These are phyloP conservation scores for Rhinatrema bivittatum DNA, from an alignment of 2,797 vertebrate genomes.

Conservation along the genomic window DNA sequence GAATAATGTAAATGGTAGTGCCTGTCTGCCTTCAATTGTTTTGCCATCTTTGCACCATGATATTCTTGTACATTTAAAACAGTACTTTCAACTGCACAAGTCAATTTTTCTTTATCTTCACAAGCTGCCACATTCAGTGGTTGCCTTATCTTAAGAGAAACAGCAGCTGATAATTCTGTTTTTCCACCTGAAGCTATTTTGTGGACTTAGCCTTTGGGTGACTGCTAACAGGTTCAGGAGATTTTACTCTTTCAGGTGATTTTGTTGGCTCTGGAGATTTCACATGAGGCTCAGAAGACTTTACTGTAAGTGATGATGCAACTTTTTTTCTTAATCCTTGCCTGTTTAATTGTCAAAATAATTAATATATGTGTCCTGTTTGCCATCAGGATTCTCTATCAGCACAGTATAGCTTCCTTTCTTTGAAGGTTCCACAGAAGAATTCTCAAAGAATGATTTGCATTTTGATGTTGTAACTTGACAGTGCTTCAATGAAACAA, in stretches of 20 bases:
- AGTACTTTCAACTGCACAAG: slow-evolving; percentile 80
- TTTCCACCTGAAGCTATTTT: slow-evolving; percentile 58
- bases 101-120: slow-evolving; percentile 76
- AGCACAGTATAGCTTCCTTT: slow-evolving; percentile 84
- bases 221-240: slow-evolving; percentile 63
- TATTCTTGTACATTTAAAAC: slow-evolving; percentile 69
- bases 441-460: slow-evolving; percentile 86
- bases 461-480: slow-evolving; percentile 71
- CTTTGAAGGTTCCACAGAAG: slow-evolving; percentile 74
- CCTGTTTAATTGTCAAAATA: slow-evolving; percentile 76
- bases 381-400: slow-evolving; percentile 81
- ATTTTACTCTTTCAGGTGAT: slow-evolving; percentile 81
- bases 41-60: slow-evolving; percentile 83
- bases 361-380: slow-evolving; percentile 85
- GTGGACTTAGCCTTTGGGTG: slow-evolving; percentile 68
- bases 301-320: slow-evolving; percentile 68
- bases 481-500: slow-evolving; percentile 70
- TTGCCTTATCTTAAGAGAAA: slow-evolving; percentile 66
- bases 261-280: slow-evolving; percentile 76
- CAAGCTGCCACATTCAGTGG: slow-evolving; percentile 70
- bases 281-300: slow-evolving; percentile 77
- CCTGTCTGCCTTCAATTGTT: slow-evolving; percentile 80
- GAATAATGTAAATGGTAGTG: slow-evolving; percentile 79
- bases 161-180: slow-evolving; percentile 42
- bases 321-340: slow-evolving; percentile 66